A percentile compares a stretch with the other conserved stretches of the same genome.
phyloP scores from a whole-genome alignment of 2,113 vertebrate genomes.

The Xenopus laevis region DNA sequence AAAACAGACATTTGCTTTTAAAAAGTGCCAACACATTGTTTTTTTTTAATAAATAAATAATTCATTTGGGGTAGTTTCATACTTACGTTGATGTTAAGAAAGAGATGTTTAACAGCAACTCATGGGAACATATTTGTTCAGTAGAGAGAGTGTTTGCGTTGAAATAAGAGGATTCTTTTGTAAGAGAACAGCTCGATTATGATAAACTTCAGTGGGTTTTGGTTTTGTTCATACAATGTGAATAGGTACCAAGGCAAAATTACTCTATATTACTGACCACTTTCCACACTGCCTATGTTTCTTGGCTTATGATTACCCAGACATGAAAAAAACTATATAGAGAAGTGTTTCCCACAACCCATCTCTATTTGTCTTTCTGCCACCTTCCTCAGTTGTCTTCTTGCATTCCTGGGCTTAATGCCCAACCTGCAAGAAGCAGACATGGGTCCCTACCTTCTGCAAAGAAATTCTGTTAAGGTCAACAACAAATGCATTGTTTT shows the following conservation, averaged over 20 bases:
- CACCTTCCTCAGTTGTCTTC: too few species aligned
- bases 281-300: not conserved
- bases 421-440: too few species aligned
- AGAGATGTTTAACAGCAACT: slow-evolving; percentile 79
- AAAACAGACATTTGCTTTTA: slow-evolving; percentile 87
- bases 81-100: slow-evolving; percentile 61
- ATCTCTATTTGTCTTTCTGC: too few species aligned
- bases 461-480: too few species aligned
- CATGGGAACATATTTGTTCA: slow-evolving; percentile 65
- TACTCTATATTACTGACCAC: not conserved
- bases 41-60: slow-evolving; percentile 97
- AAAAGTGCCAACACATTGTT: slow-evolving; percentile 93
- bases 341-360: too few species aligned
- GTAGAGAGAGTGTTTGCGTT: slow-evolving; percentile 46
- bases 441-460: too few species aligned
- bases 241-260: not conserved
- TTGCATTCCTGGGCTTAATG: too few species aligned
- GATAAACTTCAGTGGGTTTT: not conserved
- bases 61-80: slow-evolving; percentile 45
- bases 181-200: too few species aligned
- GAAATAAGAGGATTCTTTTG: too few species aligned
- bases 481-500: too few species aligned
- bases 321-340: too few species aligned
- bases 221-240: not conserved
- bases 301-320: not conserved